Evolutionary conservation across 2,797 vertebrate species (phyloP), one percentile per base, ranked within the genome.

Genomic region (Euthynnus affinis): DNA sequence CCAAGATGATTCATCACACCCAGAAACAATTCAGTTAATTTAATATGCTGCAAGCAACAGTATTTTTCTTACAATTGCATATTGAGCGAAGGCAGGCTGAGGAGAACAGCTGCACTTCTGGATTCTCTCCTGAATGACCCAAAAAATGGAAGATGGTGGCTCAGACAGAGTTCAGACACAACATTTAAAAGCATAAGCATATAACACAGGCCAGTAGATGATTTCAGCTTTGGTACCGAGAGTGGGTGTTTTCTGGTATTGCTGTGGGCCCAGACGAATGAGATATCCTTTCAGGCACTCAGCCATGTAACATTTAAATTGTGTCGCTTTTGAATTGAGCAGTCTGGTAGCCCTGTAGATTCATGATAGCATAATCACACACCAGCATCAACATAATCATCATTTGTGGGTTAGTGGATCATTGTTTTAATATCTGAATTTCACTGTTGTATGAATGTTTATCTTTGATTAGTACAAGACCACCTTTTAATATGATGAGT

Each of bases 1-100:
- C 73, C 2, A 27, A 76, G 79, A 90, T 86, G 75, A 88, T 91
- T 87, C 55, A 91, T 86, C 82, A 83, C 68, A 76, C 49, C 61
- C 68, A 67, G 84, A 90, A 91, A 93, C 91, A 91, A 94, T 92
- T 86, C 71, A 78, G 78, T 87, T 90, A 85, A 94, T 91, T 90
- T 84, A 91, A 90, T 83, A 80, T 27, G 67, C 81, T 83, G 83
- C 87, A 78, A 91, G 92, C 83, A 52, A 80, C 69, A 53, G 14
- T 67, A 20, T 13, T 42, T 42, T 75, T 60, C 27, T 62, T 44
- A 5, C 25, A 72, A 82, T 68, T 85, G 64, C 66, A 58, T 79
- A 70, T 71, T 84, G 84, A 89, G 86, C 76, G 70, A 78, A 70
- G 29, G n/a, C 22, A 59, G 46, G 20, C 17, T 18, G 55, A 68